A percentile compares a stretch with the other conserved stretches of the same genome.
phyloP scores from a whole-genome alignment of 1,140 invertebrate genomes.

The Trichonephila clavata region DNA sequence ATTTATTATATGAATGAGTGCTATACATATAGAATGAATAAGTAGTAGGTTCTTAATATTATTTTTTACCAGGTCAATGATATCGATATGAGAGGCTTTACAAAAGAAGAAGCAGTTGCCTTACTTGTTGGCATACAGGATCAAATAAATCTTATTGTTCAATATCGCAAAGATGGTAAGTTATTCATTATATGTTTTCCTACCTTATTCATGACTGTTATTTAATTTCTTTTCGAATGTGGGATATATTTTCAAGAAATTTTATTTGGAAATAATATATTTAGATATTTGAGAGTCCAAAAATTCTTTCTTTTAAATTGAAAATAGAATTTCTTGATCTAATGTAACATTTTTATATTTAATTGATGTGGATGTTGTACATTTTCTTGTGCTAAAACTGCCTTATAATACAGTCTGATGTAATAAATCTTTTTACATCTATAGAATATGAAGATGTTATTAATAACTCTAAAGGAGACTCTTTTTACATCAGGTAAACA shows the following conservation, averaged over 20 bases:
- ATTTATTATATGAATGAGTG: no score
- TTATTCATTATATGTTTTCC: neutral
- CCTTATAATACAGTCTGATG: neutral
- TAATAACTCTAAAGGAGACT: slow-evolving; percentile 91
- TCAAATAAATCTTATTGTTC: slow-evolving; percentile 96
- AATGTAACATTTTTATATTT: neutral
- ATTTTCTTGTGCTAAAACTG: neutral
- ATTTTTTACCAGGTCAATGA: slow-evolving; percentile 85
- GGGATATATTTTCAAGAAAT: no score
- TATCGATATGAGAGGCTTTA: slow-evolving; percentile 97
- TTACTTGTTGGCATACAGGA: slow-evolving; percentile 96
- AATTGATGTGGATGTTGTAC: neutral
- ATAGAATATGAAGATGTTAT: slow-evolving; percentile 76
- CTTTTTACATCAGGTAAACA: slow-evolving; percentile 82
- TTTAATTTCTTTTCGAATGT: neutral
- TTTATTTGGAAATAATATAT: no score
- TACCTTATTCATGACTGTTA: neutral
- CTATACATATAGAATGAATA: no score
- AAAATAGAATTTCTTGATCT: neutral
- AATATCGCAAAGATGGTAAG: slow-evolving; percentile 90
- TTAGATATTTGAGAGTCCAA: no score
- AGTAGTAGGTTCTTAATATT: no score
- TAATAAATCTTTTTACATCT: slow-evolving; percentile 30
- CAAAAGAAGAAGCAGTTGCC: slow-evolving; percentile 97
- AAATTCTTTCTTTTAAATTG: neutral